Evolutionary conservation across 2,888 invertebrate genomes (phyloP).

Genomic region (Oxycera nigricornis): DNA sequence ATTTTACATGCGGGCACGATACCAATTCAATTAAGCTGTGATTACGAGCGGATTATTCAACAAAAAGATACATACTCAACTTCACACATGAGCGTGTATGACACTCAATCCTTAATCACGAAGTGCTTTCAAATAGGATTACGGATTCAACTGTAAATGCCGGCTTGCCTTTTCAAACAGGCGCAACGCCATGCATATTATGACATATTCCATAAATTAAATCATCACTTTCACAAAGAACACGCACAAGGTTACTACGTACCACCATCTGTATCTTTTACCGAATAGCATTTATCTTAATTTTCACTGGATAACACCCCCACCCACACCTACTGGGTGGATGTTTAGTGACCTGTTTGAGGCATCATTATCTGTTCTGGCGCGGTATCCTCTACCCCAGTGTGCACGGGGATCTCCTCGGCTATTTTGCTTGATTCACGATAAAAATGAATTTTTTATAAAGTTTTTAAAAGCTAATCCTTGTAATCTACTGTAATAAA

Average conservation of each 20-base stretch:
- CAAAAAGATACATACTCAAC: too few species aligned
- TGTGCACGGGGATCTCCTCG: too few species aligned
- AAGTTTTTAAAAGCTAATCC: slow-evolving; percentile 36
- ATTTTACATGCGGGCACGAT: too few species aligned
- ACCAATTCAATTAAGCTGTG: too few species aligned
- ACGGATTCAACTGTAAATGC: too few species aligned
- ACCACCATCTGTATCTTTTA: neutral
- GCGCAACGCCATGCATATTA: too few species aligned
- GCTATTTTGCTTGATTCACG: neutral
- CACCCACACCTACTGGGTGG: neutral
- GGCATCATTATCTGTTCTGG: neutral
- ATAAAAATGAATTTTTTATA: slow-evolving; percentile 27
- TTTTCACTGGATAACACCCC: neutral
- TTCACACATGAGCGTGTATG: too few species aligned
- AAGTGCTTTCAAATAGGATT: too few species aligned
- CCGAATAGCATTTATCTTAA: slow-evolving; percentile 22
- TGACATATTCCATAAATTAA: too few species aligned
- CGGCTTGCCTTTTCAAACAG: too few species aligned
- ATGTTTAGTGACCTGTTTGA: slow-evolving; percentile 6
- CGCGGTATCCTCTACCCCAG: neutral
- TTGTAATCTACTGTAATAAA: slow-evolving; percentile 31
- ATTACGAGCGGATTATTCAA: too few species aligned
- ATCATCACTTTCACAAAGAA: neutral
- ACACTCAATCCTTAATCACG: too few species aligned
- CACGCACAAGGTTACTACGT: neutral